Percentiles rank a stretch among this genome's conserved stretches.
These are phyloP conservation scores for Antrozous pallidus DNA, from an alignment of 2,797 vertebrate genomes.

Conservation along the genomic window DNA sequence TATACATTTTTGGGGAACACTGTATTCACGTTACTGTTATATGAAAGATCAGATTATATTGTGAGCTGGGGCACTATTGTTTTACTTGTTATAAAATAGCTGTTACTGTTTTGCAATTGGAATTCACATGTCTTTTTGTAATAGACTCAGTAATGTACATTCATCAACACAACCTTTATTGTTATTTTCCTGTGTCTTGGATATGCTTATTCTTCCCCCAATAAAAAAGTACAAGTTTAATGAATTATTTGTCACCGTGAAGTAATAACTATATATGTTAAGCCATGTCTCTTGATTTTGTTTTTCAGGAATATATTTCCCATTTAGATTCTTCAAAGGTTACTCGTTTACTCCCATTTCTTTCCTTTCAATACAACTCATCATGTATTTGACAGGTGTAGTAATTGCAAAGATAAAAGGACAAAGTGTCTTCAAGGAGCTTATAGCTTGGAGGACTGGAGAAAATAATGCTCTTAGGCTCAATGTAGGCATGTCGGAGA, in stretches of 20 bases:
- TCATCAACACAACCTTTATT: neutral
- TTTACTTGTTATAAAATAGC: conserved; percentile 21
- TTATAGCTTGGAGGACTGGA: neutral
- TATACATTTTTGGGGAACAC: too few relatives aligned
- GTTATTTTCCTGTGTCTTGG: neutral
- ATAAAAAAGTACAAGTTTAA: conserved; percentile 12
- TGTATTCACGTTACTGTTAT: neutral
- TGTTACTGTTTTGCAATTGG: neutral
- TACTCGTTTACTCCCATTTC: neutral
- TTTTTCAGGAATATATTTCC: conserved; percentile 3
- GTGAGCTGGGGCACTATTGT: neutral
- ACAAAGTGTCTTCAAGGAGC: neutral
- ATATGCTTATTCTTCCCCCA: neutral
- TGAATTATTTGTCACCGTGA: neutral
- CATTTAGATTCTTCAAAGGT: neutral
- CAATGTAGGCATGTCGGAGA: neutral
- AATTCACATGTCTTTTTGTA: neutral
- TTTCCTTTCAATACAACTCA: neutral
- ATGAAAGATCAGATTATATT: neutral
- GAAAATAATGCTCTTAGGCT: neutral
- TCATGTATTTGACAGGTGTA: neutral
- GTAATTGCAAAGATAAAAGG: neutral
- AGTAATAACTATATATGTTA: neutral
- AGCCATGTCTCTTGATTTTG: neutral
- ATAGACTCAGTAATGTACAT: neutral